These are phyloP conservation scores for Drosophila busckii DNA, from an alignment of 1,140 invertebrate genomes.

Conservation along the genomic window DNA sequence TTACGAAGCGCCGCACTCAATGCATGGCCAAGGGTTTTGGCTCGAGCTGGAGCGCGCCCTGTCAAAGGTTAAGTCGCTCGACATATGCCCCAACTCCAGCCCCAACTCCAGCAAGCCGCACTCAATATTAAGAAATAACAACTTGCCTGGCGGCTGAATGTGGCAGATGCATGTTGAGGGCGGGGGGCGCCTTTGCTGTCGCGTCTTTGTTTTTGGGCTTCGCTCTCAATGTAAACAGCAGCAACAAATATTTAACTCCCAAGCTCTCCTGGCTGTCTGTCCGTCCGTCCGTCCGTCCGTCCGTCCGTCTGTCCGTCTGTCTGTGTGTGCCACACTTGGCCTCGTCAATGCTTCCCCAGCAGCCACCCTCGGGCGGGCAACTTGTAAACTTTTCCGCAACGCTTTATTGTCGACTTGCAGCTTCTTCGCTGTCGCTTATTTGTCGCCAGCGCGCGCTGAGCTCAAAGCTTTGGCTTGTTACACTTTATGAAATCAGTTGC, in stretches of 20 bases:
- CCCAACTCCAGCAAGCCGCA: slow-evolving; percentile 8
- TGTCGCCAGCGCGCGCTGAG: slow-evolving; percentile 60
- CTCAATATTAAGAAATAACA: slow-evolving; percentile 76
- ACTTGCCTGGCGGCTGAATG: slow-evolving; percentile 43
- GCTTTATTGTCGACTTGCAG: slow-evolving; percentile 45
- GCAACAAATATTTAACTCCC: slow-evolving; percentile 70
- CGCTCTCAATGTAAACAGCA: slow-evolving; percentile 71
- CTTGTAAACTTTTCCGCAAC: slow-evolving; percentile 56
- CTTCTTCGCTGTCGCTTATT: slow-evolving; percentile 48
- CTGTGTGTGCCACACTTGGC: slow-evolving; percentile 29
- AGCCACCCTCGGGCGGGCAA: slow-evolving; percentile 17
- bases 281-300: slow-evolving; percentile 13
- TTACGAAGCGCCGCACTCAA: slow-evolving; percentile 37
- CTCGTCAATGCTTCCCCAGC: not conserved
- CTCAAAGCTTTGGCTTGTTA: slow-evolving; percentile 69
- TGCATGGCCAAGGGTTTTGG: slow-evolving; percentile 22
- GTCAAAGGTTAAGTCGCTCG: slow-evolving; percentile 38
- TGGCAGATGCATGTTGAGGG: slow-evolving; percentile 22
- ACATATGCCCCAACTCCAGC: slow-evolving; percentile 18
- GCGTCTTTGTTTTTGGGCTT: too few species aligned
- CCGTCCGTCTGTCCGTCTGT: slow-evolving; percentile 7
- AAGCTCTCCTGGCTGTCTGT: slow-evolving; percentile 35
- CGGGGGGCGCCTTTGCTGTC: slow-evolving; percentile 50
- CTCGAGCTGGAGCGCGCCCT: not conserved
- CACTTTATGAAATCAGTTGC: slow-evolving; percentile 72